Conservation (phyloP, 2,888 invertebrate genomes). For the Toxonevra muliebris region DNA sequence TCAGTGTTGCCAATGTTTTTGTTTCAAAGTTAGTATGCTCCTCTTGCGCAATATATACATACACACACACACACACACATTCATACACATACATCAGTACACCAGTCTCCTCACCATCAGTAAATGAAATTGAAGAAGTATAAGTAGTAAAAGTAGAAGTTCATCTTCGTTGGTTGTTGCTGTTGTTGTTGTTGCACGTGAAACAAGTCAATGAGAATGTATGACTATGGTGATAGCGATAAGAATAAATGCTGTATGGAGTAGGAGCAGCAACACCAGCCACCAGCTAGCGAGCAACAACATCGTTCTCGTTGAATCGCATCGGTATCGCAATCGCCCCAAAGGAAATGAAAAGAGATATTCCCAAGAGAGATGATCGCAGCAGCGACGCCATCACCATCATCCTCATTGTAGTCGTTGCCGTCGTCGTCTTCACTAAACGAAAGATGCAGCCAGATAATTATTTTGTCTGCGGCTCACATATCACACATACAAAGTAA, state of each 20-base stretch:
- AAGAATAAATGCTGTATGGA: constrained; percentile 19
- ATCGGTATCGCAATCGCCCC: constrained; percentile 3
- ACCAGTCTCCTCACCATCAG: background rate
- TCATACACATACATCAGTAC: background rate
- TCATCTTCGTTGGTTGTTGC: too few relatives aligned
- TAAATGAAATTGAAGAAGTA: constrained; percentile 36
- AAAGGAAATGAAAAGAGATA: constrained; percentile 27
- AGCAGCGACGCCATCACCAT: constrained; percentile 1
- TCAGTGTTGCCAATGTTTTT: constrained; percentile 40
- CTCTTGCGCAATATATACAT: background rate
- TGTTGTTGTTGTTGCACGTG: constrained; percentile 16
- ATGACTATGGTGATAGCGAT: constrained; percentile 36
- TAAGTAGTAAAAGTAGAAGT: background rate
- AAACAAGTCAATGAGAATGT: constrained; percentile 35
- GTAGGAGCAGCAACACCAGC: constrained; percentile 14
- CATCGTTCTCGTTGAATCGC: too few relatives aligned
- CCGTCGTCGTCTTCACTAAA: constrained; percentile 7
- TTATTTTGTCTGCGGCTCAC: constrained; percentile 43
- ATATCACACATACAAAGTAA: constrained; percentile 26
- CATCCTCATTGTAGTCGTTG: constrained; percentile 6
- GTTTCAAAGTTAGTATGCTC: too few relatives aligned
- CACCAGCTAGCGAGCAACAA: too few relatives aligned
- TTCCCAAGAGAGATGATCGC: constrained; percentile 40
- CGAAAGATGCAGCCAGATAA: constrained; percentile 42
- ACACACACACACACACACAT: background rate